phyloP scores from a whole-genome alignment of 2,797 vertebrate genomes.

The Onychomys arenicola region DNA sequence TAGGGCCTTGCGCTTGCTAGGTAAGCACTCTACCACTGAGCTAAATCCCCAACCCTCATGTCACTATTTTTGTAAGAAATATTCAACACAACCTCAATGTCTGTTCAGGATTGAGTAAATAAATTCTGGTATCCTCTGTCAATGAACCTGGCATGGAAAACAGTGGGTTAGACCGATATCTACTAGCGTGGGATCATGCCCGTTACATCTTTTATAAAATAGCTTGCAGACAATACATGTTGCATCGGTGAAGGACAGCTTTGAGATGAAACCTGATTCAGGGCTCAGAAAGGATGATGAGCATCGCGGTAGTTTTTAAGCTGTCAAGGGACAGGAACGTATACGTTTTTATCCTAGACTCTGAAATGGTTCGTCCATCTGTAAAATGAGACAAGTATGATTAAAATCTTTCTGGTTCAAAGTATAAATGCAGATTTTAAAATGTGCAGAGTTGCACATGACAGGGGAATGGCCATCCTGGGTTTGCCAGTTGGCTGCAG shows the following conservation, averaged over 20 bases:
- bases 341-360: constrained; percentile 10
- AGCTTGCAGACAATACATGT: neutral
- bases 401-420: constrained; percentile 37
- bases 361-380: neutral
- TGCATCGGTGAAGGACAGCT: neutral
- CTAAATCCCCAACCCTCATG: too few species aligned
- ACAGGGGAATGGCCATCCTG: neutral
- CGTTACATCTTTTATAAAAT: neutral
- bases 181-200: constrained; percentile 7
- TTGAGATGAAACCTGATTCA: neutral
- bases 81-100: constrained; percentile 14
- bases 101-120: neutral
- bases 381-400: constrained; percentile 12
- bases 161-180: neutral
- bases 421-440: neutral
- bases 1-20: too few species aligned
- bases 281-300: neutral
- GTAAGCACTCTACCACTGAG: too few species aligned
- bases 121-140: neutral
- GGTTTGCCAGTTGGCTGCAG: neutral
- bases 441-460: constrained; percentile 17
- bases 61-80: neutral
- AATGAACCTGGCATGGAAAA: neutral
- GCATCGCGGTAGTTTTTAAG: neutral
- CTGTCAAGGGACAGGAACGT: neutral